Percentiles rank a stretch among this genome's conserved stretches.
phyloP scores from a whole-genome alignment of 2,888 invertebrate genomes.

The Tenthredo scrophulariae region DNA sequence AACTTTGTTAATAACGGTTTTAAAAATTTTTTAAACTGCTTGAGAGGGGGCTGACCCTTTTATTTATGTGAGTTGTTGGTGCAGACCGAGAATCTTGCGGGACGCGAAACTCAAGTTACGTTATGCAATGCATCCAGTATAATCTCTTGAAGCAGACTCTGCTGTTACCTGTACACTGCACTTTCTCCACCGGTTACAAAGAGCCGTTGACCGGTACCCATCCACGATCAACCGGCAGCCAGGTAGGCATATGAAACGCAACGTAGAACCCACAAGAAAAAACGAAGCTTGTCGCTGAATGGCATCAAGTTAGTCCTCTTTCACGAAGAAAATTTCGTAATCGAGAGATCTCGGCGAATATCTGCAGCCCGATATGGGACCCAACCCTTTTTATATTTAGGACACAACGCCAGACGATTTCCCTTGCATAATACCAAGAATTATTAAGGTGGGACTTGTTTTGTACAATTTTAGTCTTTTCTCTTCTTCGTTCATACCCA shows the following conservation, averaged over 20 bases:
- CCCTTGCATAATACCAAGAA: neutral
- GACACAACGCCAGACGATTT: neutral
- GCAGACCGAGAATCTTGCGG: neutral
- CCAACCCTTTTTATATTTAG: conserved; percentile 10
- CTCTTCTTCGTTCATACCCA: neutral
- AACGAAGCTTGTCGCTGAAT: neutral
- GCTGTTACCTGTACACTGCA: conserved; percentile 16
- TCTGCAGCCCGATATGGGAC: neutral
- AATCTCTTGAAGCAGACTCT: conserved; percentile 20
- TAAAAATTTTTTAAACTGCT: neutral
- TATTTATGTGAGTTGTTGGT: neutral
- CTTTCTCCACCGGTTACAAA: conserved; percentile 21
- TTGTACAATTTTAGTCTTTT: neutral
- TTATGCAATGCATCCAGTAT: conserved; percentile 27
- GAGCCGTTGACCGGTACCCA: conserved; percentile 40
- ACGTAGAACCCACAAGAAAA: neutral
- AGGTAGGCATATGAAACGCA: neutral
- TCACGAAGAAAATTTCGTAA: neutral
- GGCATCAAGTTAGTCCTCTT: neutral
- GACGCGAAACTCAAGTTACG: conserved; percentile 43
- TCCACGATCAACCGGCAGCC: conserved; percentile 7
- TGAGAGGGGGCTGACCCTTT: neutral
- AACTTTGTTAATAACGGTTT: neutral
- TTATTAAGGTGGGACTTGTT: neutral
- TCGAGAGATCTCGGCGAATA: neutral